Conservation (phyloP, 2,888 invertebrate genomes). For the Melieria omissa region DNA sequence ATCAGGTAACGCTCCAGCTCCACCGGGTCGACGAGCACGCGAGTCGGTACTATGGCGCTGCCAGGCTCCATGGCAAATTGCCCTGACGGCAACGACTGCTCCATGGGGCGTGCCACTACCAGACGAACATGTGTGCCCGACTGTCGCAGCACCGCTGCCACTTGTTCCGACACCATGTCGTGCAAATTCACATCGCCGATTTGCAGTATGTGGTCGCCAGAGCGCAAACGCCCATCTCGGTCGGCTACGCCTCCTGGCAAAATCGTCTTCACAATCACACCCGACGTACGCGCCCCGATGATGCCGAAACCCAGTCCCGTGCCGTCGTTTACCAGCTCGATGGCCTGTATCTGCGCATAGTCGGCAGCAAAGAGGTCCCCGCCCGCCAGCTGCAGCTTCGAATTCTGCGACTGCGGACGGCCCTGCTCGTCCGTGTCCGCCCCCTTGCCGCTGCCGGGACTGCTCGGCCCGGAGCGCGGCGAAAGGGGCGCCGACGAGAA, state of each 20-base stretch:
- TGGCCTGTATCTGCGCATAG: slow-evolving; percentile 97
- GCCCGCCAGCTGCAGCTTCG: slow-evolving; percentile 70
- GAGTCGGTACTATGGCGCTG: slow-evolving; percentile 74
- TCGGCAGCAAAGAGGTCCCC: slow-evolving; percentile 84
- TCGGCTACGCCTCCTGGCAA: slow-evolving; percentile 97
- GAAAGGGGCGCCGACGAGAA: slow-evolving; percentile 80
- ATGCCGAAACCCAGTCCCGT: slow-evolving; percentile 98
- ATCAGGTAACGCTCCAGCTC: slow-evolving; percentile 87
- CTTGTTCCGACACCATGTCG: slow-evolving; percentile 98
- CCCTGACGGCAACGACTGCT: slow-evolving; percentile 72
- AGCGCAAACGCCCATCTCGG: slow-evolving; percentile 94
- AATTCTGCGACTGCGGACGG: slow-evolving; percentile 70
- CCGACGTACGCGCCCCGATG: slow-evolving; percentile 95
- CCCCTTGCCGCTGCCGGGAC: slow-evolving; percentile 72
- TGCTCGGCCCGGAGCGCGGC: slow-evolving; percentile 67
- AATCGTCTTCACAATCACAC: slow-evolving; percentile 99
- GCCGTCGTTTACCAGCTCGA: slow-evolving; percentile 97
- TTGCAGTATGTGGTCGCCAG: slow-evolving; percentile 98
- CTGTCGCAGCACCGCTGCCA: slow-evolving; percentile 93
- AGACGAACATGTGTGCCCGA: slow-evolving; percentile 95
- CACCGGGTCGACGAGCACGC: slow-evolving; percentile 86
- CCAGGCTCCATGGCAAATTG: slow-evolving; percentile 70
- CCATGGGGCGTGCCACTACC: slow-evolving; percentile 92
- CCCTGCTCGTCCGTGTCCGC: slow-evolving; percentile 65
- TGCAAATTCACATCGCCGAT: slow-evolving; percentile 90